Base-by-base conservation (phyloP, 1,140 invertebrate species). In the Conus betulinus region DNA sequence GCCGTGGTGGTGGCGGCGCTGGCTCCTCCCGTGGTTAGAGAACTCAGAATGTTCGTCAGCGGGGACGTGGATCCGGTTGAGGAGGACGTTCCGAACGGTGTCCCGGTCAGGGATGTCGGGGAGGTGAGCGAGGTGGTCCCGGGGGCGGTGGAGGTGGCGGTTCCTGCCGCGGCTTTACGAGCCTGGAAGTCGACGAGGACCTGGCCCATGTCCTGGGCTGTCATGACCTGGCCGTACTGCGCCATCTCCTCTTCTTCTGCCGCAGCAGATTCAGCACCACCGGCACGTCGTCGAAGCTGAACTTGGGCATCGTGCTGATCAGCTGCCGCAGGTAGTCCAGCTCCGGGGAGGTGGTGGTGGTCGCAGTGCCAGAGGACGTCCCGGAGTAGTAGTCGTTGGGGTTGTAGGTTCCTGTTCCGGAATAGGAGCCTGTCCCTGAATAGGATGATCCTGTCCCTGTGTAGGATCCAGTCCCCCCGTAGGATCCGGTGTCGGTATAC, bases 121-220 rank as follows among this genome's bases (percentile, higher is more conserved):
- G 20, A 39, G 39, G 39, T 39, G 39, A 39, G 39, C 39, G 71
- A 25, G 71, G 71, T n/a, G 20, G 25, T 25, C 71, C 71, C 71
- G 8, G 13, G 13, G 8, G 13, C 25, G 8, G 71, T 76, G 25
- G 20, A 13, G 25, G 71, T 23, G 71, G 25, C 17, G 10, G 51
- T 51, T 23, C 52, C 11, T 13, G 39, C 39, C 0, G 79, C 79
- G 10, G 79, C 51, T 51, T 81, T 81, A 10, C 25, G 39, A 8
- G 79, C 39, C 51, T 81, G 79, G 51, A 20, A 81, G 79, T 81
- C 79, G 10, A 17, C 3, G 13, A 81, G 79, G 51, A 81, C 51
- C 51, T 81, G 79, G 25, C 79, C 79, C 79, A 81, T 81, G 51
- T 81, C 51, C 79, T 81, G 79, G 17, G 51, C 39, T 10, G 67